phyloP scores from a whole-genome alignment of 1,140 invertebrate species.

The fruit fly (Drosophila melanogaster) region DNA sequence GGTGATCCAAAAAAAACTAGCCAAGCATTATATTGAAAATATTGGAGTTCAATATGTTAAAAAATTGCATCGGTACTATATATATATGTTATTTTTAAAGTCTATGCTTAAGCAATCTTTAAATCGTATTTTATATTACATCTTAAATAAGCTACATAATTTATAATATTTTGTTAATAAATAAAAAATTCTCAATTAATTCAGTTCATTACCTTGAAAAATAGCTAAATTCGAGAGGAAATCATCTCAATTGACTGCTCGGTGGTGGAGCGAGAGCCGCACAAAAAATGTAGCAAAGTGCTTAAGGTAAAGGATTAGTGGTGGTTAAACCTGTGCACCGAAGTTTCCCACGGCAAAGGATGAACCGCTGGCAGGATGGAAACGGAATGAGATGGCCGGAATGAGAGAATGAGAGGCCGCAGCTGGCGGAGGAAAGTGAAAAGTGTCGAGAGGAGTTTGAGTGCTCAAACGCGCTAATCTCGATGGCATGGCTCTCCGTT shows the following conservation, averaged over 20 bases:
- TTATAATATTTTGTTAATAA: neutral
- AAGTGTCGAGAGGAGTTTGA: conserved; percentile 48
- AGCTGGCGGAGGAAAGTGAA: conserved; percentile 38
- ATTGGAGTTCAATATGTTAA: no score
- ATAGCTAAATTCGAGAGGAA: neutral
- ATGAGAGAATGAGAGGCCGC: conserved; percentile 7
- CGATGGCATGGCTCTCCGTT: conserved; percentile 49
- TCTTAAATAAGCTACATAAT: neutral
- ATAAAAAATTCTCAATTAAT: no score
- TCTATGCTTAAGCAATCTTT: neutral
- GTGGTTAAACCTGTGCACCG: conserved; percentile 52
- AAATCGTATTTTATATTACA: neutral
- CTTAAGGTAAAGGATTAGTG: conserved; percentile 68
- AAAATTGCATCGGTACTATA: no score
- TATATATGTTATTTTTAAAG: no score
- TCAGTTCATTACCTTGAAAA: neutral
- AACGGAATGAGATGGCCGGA: conserved; percentile 2
- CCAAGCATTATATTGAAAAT: neutral
- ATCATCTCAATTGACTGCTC: conserved; percentile 14
- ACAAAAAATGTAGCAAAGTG: conserved; percentile 43
- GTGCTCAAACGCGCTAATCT: conserved; percentile 67
- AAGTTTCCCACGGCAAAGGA: conserved; percentile 67
- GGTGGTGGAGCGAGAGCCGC: conserved; percentile 5
- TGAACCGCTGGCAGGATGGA: neutral
- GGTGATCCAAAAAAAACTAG: neutral